Evolutionary conservation across 2,797 vertebrate species (phyloP).

Genomic region (Takifugu ocellatus): DNA sequence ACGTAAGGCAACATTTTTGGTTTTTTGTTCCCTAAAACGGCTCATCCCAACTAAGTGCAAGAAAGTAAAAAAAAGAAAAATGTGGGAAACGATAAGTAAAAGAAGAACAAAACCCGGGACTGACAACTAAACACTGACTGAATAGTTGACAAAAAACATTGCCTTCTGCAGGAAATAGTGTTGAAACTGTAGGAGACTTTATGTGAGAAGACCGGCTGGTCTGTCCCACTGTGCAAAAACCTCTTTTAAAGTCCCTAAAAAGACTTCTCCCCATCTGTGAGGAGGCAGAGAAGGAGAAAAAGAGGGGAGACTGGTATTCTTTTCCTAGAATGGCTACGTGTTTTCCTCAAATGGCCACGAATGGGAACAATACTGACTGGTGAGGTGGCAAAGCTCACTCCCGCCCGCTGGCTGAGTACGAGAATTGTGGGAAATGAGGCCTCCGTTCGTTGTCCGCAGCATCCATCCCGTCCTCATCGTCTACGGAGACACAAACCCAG

Average conservation of each 20-base stretch:
- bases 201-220: constrained; percentile 68
- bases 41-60: constrained; percentile 77
- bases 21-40: constrained; percentile 78
- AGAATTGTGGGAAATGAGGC: constrained; percentile 83
- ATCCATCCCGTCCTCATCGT: constrained; percentile 80
- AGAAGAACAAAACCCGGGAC: constrained; percentile 19
- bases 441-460: constrained; percentile 77
- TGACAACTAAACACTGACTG: constrained; percentile 69
- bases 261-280: constrained; percentile 64
- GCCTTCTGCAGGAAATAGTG: constrained; percentile 75
- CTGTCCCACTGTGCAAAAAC: constrained; percentile 81
- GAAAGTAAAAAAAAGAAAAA: constrained; percentile 40
- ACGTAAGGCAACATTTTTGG: constrained; percentile 83
- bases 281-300: constrained; percentile 64
- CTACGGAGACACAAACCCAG: constrained; percentile 31
- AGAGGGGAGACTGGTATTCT: constrained; percentile 70
- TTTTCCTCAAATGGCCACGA: constrained; percentile 74
- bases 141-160: constrained; percentile 70
- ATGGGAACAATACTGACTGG: constrained; percentile 47
- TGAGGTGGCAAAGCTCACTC: constrained; percentile 58
- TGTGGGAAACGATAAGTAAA: constrained; percentile 33
- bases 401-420: constrained; percentile 76
- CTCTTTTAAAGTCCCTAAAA: constrained; percentile 74
- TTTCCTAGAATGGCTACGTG: constrained; percentile 79
- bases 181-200: constrained; percentile 76